Conservation (phyloP, 2,888 invertebrate genomes). For the Nipponacmea schrenckii region DNA sequence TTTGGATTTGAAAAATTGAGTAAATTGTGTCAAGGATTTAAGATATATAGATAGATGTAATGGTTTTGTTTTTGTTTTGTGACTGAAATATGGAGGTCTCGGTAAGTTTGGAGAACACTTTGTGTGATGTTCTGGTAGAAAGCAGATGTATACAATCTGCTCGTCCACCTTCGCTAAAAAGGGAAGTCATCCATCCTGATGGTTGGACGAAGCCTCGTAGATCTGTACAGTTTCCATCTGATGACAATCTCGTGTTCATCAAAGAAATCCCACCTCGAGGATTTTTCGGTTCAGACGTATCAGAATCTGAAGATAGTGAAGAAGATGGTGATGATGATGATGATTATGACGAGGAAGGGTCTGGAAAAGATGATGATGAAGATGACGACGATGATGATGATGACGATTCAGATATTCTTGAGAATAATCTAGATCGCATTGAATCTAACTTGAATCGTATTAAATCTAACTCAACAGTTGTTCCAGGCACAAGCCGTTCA, state of each 20-base stretch:
- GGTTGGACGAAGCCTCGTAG: constrained; percentile 22
- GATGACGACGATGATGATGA: background rate
- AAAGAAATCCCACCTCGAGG: constrained; percentile 34
- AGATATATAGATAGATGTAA: no score
- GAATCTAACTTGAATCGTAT: constrained; percentile 15
- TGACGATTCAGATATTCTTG: constrained; percentile 8
- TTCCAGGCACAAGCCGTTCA: background rate
- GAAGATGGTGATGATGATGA: constrained; percentile 19
- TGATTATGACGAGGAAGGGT: constrained; percentile 14
- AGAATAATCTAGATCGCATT: constrained; percentile 5
- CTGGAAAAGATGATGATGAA: background rate
- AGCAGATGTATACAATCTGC: no score
- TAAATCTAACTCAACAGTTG: constrained; percentile 9
- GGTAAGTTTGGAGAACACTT: no score
- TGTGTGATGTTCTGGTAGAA: no score
- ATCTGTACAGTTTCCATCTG: constrained; percentile 32
- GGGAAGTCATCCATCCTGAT: no score
- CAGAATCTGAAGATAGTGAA: constrained; percentile 17
- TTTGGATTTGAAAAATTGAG: no score
- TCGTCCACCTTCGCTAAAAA: no score
- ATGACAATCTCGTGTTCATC: constrained; percentile 26
- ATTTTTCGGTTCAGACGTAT: constrained; percentile 20
- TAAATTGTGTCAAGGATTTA: no score
- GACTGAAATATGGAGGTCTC: no score
- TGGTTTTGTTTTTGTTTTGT: no score